Evolutionary conservation across 2,113 vertebrate species (phyloP).

Genomic region (Misgurnus mizolepis): DNA sequence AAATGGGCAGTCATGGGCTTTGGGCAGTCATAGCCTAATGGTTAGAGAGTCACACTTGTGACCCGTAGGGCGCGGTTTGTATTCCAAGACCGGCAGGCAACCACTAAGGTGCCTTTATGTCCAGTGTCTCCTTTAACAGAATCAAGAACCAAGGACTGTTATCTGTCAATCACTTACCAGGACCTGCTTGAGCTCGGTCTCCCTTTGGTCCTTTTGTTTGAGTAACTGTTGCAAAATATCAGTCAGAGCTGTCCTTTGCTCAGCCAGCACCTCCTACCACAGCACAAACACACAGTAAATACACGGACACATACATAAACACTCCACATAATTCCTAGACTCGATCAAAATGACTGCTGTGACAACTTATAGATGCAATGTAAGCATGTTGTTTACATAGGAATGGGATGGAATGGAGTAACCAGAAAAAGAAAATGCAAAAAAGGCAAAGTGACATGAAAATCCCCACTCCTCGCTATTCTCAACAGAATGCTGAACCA

Average conservation of each 20-base stretch:
- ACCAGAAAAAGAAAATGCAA: background rate
- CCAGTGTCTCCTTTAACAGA: background rate
- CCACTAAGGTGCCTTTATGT: background rate
- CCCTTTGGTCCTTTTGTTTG: conserved; percentile 89
- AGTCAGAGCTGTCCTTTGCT: conserved; percentile 81
- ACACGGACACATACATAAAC: conserved; percentile 9
- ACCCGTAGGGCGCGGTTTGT: too few relatives aligned
- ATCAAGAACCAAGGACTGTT: background rate
- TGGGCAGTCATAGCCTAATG: too few relatives aligned
- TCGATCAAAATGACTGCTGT: background rate
- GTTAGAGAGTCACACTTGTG: too few relatives aligned
- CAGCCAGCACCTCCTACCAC: conserved; percentile 79
- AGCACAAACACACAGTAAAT: conserved; percentile 33
- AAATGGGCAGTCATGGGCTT: too few relatives aligned
- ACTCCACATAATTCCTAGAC: background rate
- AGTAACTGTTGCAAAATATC: conserved; percentile 89
- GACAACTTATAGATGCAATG: background rate
- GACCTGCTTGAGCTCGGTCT: conserved; percentile 84
- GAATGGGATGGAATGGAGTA: conserved; percentile 14
- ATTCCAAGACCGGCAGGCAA: too few relatives aligned
- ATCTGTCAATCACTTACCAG: conserved; percentile 76
- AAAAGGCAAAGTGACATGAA: background rate
- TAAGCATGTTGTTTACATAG: conserved; percentile 15
- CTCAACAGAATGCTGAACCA: background rate
- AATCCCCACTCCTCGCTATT: conserved; percentile 10